These are phyloP conservation scores for Mus caroli DNA, from an alignment of 2,797 vertebrate genomes.

Conservation along the genomic window DNA sequence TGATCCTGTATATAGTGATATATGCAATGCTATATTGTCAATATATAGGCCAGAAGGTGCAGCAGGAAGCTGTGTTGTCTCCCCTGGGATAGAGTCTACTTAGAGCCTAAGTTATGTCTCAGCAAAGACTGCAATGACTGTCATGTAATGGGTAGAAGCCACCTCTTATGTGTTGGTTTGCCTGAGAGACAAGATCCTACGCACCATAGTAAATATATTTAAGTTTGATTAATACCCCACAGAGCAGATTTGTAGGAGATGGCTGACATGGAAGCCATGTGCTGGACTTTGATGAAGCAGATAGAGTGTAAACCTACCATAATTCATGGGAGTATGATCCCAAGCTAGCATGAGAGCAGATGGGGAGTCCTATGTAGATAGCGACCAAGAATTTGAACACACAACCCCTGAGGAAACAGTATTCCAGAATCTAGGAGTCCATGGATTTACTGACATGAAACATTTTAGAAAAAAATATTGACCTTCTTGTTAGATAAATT, in stretches of 20 bases:
- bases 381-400: constrained; percentile 12
- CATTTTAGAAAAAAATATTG: constrained; percentile 29
- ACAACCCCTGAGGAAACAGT: background rate
- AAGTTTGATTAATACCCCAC: background rate
- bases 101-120: background rate
- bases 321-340: background rate
- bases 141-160: background rate
- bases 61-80: background rate
- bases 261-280: background rate
- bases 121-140: background rate
- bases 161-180: background rate
- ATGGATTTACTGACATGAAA: background rate
- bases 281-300: background rate
- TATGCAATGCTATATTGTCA: background rate
- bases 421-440: background rate
- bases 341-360: background rate
- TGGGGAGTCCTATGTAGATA: background rate
- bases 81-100: background rate
- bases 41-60: background rate
- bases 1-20: background rate
- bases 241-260: background rate
- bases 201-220: background rate
- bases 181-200: background rate
- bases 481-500: constrained; percentile 54
- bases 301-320: background rate